Base-by-base conservation (phyloP, 2,797 vertebrate genomes). In the Steatocranus sp. region DNA sequence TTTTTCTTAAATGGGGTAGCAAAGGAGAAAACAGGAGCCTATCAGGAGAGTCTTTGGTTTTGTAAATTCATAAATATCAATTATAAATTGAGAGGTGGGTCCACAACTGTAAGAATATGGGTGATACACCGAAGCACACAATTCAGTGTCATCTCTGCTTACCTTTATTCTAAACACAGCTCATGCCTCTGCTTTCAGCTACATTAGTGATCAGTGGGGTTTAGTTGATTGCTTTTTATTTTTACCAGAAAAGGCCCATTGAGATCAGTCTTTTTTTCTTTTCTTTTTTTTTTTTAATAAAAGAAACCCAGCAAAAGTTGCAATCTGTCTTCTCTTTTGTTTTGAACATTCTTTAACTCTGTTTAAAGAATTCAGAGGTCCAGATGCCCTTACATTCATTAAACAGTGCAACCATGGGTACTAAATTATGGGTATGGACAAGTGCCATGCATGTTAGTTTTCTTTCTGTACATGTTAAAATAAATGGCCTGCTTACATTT, bases 111-210 rank as follows among this genome's bases (percentile, higher is more conserved):
- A 66, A 41, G 36, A 41, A 66, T 41, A 68, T 41, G 63, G 36
- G 5, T 23, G 3, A 38, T 38, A 66, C n/a, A 38, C 61, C 1
- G 0, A 43, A 43, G 2, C 20, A 2, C 20, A 23, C 12, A 41
- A 41, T 66, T 66, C 61, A 10, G 14, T 38, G 12, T 23, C 36
- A 68, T 15, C 12, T 66, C n/a, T 63, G 58, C n/a, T 23, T 6
- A 20, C 32, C 34, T 23, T 63, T 38, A 14, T 63, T 20, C 34
- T 38, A 63, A 38, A 38, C 11, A 38, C 58, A 63, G 11, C 58
- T 38, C 34, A 23, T 63, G 11, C 32, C 11, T 20, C 58, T 63
- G 58, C 32, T 61, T 36, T 61, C 30, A 61, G 32, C 32, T 61
- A 36, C 32, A 61, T 18, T 63, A 63, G 3, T 63, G 58, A 61